Base-by-base conservation (phyloP, 37 sponge, comb jelly and placozoan species). In the Halichondria panicea region DNA sequence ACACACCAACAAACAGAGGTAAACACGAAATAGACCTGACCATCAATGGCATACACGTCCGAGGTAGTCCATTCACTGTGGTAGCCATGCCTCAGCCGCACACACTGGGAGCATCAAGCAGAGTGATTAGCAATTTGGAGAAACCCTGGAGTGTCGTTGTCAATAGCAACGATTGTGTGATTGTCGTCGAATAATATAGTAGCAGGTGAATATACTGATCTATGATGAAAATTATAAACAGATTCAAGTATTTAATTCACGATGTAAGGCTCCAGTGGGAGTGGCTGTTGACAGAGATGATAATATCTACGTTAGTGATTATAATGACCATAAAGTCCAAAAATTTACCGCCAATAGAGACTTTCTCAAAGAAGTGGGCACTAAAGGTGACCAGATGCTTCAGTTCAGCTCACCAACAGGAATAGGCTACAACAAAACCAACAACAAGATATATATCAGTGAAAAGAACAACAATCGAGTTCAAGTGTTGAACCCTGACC, bases 401-500 rank as follows among this genome's bases (percentile, higher is more conserved):
- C 80, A 79, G 35, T 79, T 79, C 61, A 54, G 44, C 33, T 37
- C 43, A 30, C 80, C 80, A 8, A 35, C 28, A 43, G 63, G 61
- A 25, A 70, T 79, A 33, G 45, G 48, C 37, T 34, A 70, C 35
- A 53, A 79, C 58, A 60, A 70, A 0, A 24, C 22, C 34, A 60
- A 68, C 37, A 44, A 61, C 48, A 79, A 70, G 61, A 57, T 79
- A 32, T 79, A 70, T 31, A 50, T 79, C 34, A 39, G 37, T 31
- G 80, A 79, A n/a, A 39, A 43, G 19, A 46, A 79, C 33, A 56
- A 36, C 25, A 34, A 79, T 41, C 43, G 80, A 19, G 38, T 79
- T 12, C 80, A 79, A 32, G 61, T 79, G 1, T 18, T 69, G 24
- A 79, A 79, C n/a, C 39, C 57, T 22, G 80, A 79, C 78, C 67